These are phyloP conservation scores for Aporophyla nigra DNA, from an alignment of 2,888 invertebrate species.

Conservation along the genomic window DNA sequence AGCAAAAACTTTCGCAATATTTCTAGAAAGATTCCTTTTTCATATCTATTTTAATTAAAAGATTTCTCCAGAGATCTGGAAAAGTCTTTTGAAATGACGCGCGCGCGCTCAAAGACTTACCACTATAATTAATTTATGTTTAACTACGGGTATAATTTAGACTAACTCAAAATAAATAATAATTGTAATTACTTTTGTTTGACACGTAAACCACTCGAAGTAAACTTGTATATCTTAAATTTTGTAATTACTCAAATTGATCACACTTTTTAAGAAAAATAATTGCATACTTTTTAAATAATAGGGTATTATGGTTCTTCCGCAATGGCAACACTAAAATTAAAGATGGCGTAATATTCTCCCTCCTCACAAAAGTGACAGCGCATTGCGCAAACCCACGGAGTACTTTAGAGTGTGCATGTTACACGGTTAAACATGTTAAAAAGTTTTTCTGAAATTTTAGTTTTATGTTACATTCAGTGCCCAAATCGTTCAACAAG, in stretches of 20 bases:
- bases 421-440: slow-evolving; percentile 92
- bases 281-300: neutral
- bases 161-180: neutral
- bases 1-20: slow-evolving; percentile 42
- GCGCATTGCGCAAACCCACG: slow-evolving; percentile 85
- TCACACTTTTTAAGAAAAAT: neutral
- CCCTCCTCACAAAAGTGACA: slow-evolving; percentile 77
- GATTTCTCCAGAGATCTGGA: no score
- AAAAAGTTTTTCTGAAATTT: slow-evolving; percentile 94
- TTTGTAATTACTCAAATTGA: neutral
- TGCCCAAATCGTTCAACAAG: slow-evolving; percentile 93
- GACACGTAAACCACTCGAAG: rapidly evolving
- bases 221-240: no score
- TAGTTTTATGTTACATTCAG: slow-evolving; percentile 93
- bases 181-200: rapidly evolving
- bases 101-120: slow-evolving; percentile 30
- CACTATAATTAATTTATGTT: slow-evolving; percentile 9
- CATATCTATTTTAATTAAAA: no score
- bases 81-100: slow-evolving; percentile 36
- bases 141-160: neutral
- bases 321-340: slow-evolving; percentile 71
- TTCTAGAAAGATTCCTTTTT: slow-evolving; percentile 30
- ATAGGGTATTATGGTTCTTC: slow-evolving; percentile 8
- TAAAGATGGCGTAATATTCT: slow-evolving; percentile 79
- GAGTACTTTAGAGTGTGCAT: slow-evolving; percentile 86